Percentiles rank a stretch among this genome's conserved stretches.
phyloP scores from a whole-genome alignment of 1,140 invertebrate species.

The Mercenaria mercenaria region DNA sequence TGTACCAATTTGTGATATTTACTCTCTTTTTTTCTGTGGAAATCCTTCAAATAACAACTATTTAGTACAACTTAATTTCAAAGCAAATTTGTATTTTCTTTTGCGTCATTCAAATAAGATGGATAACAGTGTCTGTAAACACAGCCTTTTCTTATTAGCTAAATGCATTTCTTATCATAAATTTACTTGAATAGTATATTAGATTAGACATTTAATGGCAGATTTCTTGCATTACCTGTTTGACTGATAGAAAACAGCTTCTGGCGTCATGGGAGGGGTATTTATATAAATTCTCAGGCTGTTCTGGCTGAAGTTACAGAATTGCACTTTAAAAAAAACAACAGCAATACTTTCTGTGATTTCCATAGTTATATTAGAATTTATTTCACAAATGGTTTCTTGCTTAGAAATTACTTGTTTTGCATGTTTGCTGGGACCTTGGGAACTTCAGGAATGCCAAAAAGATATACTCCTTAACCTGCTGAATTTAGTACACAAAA shows the following conservation, averaged over 20 bases:
- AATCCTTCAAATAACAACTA: background rate
- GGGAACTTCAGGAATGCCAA: constrained; percentile 20
- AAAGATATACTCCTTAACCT: constrained; percentile 33
- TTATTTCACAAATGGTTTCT: constrained; percentile 25
- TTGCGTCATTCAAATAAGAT: background rate
- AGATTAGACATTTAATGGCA: background rate
- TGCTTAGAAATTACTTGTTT: constrained; percentile 29
- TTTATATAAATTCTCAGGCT: background rate
- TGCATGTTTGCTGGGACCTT: constrained; percentile 31
- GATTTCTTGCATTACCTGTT: background rate
- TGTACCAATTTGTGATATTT: background rate
- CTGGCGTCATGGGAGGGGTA: background rate
- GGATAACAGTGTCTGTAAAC: background rate
- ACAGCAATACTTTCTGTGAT: background rate
- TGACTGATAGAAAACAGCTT: background rate
- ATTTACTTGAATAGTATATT: background rate
- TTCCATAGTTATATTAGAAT: background rate
- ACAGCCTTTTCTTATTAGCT: background rate
- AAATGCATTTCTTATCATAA: constrained; percentile 19
- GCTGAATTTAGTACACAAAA: background rate
- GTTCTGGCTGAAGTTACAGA: background rate
- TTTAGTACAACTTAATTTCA: background rate
- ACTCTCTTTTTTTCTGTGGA: background rate
- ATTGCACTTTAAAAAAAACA: too few relatives aligned
- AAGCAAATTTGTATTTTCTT: background rate